A percentile compares a stretch with the other conserved stretches of the same genome.
phyloP scores from a whole-genome alignment of 2,113 vertebrate genomes.

The Nymphicus hollandicus region DNA sequence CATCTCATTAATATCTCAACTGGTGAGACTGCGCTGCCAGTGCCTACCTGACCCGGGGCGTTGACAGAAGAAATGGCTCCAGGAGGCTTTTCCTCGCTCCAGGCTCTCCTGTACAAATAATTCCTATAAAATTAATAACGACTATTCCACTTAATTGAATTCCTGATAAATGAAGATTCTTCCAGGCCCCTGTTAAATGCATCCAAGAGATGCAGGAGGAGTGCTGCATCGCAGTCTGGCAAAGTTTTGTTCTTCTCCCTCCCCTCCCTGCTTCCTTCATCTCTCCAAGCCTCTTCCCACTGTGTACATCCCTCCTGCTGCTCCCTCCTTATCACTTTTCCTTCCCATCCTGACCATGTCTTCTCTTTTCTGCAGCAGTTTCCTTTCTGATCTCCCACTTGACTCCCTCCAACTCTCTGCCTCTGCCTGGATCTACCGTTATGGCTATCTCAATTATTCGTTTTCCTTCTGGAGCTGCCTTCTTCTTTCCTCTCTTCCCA shows the following conservation, averaged over 20 bases:
- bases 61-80: slow-evolving; percentile 74
- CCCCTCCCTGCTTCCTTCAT: not conserved
- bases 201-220: not conserved
- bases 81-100: slow-evolving; percentile 70
- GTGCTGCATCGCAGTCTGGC: not conserved
- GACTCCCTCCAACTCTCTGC: not conserved
- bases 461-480: not conserved
- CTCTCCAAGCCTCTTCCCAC: not conserved
- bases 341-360: not conserved
- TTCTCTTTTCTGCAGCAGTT: not conserved
- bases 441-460: not conserved
- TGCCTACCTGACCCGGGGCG: slow-evolving; percentile 81
- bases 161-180: slow-evolving; percentile 69
- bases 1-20: slow-evolving; percentile 95
- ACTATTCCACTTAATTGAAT: slow-evolving; percentile 75
- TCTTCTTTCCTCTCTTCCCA: not conserved
- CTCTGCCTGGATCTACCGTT: not conserved
- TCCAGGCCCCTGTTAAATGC: not conserved
- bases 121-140: slow-evolving; percentile 81
- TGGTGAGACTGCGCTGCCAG: slow-evolving; percentile 82
- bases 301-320: not conserved
- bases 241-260: not conserved
- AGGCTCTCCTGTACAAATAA: slow-evolving; percentile 69
- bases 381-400: not conserved
- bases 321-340: not conserved